These are phyloP conservation scores for Actenoides hombroni DNA, from an alignment of 2,113 vertebrate genomes.

Conservation along the genomic window DNA sequence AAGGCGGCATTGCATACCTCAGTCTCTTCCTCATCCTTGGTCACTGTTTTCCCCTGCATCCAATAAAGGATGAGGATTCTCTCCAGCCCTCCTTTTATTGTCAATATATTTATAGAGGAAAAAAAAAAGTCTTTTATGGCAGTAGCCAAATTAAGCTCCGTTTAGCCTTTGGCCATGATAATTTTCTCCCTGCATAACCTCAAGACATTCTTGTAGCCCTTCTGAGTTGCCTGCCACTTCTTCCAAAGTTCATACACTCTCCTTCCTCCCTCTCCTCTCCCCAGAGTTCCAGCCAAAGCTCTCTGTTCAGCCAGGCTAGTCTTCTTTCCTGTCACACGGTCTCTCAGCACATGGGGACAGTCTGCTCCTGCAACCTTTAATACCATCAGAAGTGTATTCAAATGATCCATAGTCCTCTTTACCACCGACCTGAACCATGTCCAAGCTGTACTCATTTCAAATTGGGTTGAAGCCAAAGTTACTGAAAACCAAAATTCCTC, in stretches of 20 bases:
- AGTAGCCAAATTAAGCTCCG: neutral
- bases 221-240: neutral
- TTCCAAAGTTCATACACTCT: neutral
- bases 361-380: neutral
- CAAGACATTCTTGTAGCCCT: neutral
- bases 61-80: neutral
- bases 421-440: neutral
- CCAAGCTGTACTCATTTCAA: neutral
- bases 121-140: neutral
- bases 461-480: neutral
- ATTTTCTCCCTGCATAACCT: neutral
- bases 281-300: neutral
- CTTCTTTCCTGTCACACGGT: neutral
- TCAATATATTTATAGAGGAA: neutral
- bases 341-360: neutral
- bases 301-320: neutral
- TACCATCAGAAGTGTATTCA: neutral
- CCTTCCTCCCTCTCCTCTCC: neutral
- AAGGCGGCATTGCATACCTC: neutral
- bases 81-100: neutral
- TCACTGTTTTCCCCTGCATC: neutral
- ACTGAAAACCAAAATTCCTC: neutral
- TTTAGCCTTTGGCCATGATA: neutral
- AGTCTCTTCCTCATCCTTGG: neutral
- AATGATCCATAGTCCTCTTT: neutral